Evolutionary conservation across 2,113 vertebrate species (phyloP).

Genomic region (Coturnix japonica): DNA sequence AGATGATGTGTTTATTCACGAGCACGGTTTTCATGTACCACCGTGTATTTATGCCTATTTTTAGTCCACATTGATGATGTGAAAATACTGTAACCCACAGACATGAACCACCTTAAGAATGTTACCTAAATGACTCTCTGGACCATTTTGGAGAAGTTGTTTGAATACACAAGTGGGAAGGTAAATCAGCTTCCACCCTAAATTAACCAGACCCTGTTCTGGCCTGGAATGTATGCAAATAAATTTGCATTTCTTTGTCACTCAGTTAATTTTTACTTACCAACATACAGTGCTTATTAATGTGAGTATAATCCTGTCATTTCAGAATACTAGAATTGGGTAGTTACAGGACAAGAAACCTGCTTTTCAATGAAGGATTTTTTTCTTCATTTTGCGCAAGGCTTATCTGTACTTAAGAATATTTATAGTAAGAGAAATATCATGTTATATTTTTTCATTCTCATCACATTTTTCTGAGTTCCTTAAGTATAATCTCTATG

Average conservation of each 20-base stretch:
- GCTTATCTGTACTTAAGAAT: neutral
- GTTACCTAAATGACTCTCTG: neutral
- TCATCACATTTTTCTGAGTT: neutral
- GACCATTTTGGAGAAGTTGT: neutral
- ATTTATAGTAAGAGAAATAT: neutral
- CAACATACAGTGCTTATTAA: neutral
- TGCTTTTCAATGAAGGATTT: neutral
- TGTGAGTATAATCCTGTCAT: neutral
- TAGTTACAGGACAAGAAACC: neutral
- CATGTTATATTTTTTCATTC: neutral
- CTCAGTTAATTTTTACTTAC: neutral
- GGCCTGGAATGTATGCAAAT: neutral
- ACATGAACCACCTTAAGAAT: neutral
- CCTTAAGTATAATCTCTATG: neutral
- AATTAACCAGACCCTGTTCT: neutral
- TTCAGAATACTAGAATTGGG: neutral
- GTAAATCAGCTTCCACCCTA: neutral
- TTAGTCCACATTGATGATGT: neutral
- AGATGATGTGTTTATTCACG: neutral
- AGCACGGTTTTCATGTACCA: neutral
- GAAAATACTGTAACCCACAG: neutral
- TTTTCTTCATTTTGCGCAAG: neutral
- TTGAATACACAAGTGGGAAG: neutral
- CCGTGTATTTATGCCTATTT: neutral
- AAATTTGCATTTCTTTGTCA: neutral